These are phyloP conservation scores for Danionella cerebrum DNA, from an alignment of 2,113 vertebrate genomes.

Conservation along the genomic window DNA sequence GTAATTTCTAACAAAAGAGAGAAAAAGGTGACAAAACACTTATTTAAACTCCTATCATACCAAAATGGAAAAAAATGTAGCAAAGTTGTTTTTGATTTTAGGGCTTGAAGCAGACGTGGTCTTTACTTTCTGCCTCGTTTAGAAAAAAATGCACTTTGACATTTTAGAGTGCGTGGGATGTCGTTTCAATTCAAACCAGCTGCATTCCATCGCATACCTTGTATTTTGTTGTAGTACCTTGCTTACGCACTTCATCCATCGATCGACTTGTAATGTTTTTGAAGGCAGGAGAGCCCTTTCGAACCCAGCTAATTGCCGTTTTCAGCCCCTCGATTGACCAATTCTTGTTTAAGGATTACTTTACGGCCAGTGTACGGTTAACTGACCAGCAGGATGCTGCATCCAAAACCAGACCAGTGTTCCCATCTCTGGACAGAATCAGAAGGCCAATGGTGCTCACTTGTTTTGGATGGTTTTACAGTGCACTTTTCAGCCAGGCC, in stretches of 20 bases:
- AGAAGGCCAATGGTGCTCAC: not conserved
- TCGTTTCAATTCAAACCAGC: constrained; percentile 47
- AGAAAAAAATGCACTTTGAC: constrained; percentile 70
- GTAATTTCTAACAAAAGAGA: constrained; percentile 49
- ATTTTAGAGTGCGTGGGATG: constrained; percentile 63
- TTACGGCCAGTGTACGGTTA: not conserved
- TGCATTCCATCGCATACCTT: constrained; percentile 66
- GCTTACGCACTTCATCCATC: not conserved
- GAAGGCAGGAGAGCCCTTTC: not conserved
- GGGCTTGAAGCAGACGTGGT: not conserved
- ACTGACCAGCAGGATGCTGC: not conserved
- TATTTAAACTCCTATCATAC: constrained; percentile 19
- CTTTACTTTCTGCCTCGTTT: constrained; percentile 34
- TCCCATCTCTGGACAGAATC: not conserved
- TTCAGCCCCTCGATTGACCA: constrained; percentile 1
- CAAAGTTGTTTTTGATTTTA: not conserved
- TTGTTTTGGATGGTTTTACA: not conserved
- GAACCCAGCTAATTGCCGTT: not conserved
- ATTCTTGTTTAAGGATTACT: not conserved
- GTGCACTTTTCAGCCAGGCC: not conserved
- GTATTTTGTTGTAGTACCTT: constrained; percentile 31
- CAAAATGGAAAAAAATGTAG: constrained; percentile 23
- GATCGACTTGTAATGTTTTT: not conserved
- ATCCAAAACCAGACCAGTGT: not conserved
- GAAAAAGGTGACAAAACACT: not conserved